Evolutionary conservation across 2,888 invertebrate genomes (phyloP), one percentile per base, ranked within the genome.

Genomic region (Dioctria linearis): DNA sequence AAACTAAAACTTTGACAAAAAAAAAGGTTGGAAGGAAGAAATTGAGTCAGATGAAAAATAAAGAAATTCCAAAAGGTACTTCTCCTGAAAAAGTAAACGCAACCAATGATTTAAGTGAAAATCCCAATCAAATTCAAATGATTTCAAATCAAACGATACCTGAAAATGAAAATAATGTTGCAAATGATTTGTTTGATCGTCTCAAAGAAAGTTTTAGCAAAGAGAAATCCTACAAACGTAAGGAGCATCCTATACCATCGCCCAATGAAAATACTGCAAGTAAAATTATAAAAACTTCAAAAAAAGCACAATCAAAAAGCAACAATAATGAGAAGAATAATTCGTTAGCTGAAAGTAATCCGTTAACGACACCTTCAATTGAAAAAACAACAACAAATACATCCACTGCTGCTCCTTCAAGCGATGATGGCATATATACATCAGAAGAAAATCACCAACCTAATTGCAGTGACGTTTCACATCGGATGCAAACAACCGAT

Each of bases 181-280:
- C 51, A 3, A 61, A 63, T 4, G 43, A 80, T 49, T 51, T 80
- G 40, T 80, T 78, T 49, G 78, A 78, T 69, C 42, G 25, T 3
- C 39, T 80, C 5, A 78, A 80, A 46, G 78, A 80, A 25, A 67
- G 69, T 9, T 69, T 51, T 51, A 9, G 46, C 11, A 69, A 3
- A 37, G 51, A 51, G 6, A 39, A 11, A 8, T 43, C 69, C 6
- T 25, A 37, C 8, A 69, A 54, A 3, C 49, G n/a, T 69, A 69
- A 54, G 39, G n/a, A 51, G 9, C 51, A 54, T 54, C 11, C 25
- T 3, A 54, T 2, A 8, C 37, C 40, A 51, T 4, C 39, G 25
- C 25, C 25, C 25, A 25, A 25, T 51, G 39, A 49, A 65, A n/a
- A 65, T 3, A 65, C n/a, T 9, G 65, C 42, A 37, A 65, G 42